phyloP scores from a whole-genome alignment of 2,113 vertebrate genomes.

The Gadus macrocephalus region DNA sequence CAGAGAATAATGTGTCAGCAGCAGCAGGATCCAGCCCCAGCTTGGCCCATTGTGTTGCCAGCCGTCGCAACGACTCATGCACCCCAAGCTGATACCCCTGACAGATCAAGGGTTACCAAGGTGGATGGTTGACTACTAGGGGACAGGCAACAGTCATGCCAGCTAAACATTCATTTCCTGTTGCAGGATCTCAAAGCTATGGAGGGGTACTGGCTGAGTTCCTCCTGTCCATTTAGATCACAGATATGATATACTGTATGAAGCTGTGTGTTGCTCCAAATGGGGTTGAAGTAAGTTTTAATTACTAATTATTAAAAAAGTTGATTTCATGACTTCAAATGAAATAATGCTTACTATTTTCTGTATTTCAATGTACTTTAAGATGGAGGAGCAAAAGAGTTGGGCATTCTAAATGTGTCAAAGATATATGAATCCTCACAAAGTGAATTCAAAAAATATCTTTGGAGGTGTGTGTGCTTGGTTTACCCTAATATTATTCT shows the following conservation, averaged over 20 bases:
- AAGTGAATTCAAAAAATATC: neutral
- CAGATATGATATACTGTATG: too few relatives aligned
- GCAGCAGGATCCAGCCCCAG: slow-evolving; percentile 28
- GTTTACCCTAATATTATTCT: slow-evolving; percentile 4
- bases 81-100: slow-evolving; percentile 50
- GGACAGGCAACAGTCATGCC: slow-evolving; percentile 33
- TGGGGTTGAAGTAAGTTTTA: too few relatives aligned
- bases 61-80: slow-evolving; percentile 38
- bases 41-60: slow-evolving; percentile 35
- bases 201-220: too few relatives aligned
- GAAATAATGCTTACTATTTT: too few relatives aligned
- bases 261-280: too few relatives aligned
- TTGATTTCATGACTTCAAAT: too few relatives aligned
- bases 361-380: too few relatives aligned
- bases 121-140: slow-evolving; percentile 46
- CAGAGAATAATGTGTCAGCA: slow-evolving; percentile 14
- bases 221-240: neutral
- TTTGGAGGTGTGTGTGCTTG: neutral
- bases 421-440: too few relatives aligned
- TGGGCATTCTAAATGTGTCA: too few relatives aligned
- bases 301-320: too few relatives aligned
- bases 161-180: slow-evolving; percentile 51
- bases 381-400: too few relatives aligned
- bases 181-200: slow-evolving; percentile 11
- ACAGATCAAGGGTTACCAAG: slow-evolving; percentile 65